These are phyloP conservation scores for Agriotes lineatus DNA, from an alignment of 2,888 invertebrate genomes.

Conservation along the genomic window DNA sequence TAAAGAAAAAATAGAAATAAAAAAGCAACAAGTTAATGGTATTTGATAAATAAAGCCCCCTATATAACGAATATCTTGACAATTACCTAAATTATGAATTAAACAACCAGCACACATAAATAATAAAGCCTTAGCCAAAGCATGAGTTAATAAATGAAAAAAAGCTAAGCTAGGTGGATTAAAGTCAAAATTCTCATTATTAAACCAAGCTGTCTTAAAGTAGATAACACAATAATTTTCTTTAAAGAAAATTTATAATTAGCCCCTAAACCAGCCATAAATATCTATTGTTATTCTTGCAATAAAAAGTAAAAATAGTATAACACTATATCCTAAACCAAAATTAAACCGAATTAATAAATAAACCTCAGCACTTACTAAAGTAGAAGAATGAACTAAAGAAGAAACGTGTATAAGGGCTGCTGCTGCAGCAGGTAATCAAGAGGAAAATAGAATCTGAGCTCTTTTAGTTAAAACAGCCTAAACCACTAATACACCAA, in stretches of 20 bases:
- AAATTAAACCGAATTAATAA: slow-evolving; percentile 78
- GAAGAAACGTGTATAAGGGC: slow-evolving; percentile 57
- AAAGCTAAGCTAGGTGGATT: slow-evolving; percentile 72
- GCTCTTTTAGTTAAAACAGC: slow-evolving; percentile 84
- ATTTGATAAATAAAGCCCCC: slow-evolving; percentile 67
- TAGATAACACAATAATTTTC: slow-evolving; percentile 84
- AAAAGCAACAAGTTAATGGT: slow-evolving; percentile 75
- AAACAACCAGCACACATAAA: slow-evolving; percentile 79
- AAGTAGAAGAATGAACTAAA: slow-evolving; percentile 83
- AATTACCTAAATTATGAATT: slow-evolving; percentile 75
- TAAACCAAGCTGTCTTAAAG: slow-evolving; percentile 75
- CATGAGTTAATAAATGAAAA: slow-evolving; percentile 81
- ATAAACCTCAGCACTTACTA: slow-evolving; percentile 83
- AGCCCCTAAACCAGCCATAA: slow-evolving; percentile 72
- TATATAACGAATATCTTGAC: slow-evolving; percentile 78
- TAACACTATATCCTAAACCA: slow-evolving; percentile 66
- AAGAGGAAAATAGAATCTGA: slow-evolving; percentile 84
- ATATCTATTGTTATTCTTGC: slow-evolving; percentile 72
- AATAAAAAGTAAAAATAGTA: slow-evolving; percentile 68
- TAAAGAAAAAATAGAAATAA: slow-evolving; percentile 73
- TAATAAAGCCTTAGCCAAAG: slow-evolving; percentile 79
- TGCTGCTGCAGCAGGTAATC: slow-evolving; percentile 81
- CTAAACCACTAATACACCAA: slow-evolving; percentile 66
- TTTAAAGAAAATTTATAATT: slow-evolving; percentile 79
- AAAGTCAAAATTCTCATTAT: slow-evolving; percentile 67